Base-by-base conservation (phyloP, 1,140 invertebrate species). In the Saccostrea echinata region DNA sequence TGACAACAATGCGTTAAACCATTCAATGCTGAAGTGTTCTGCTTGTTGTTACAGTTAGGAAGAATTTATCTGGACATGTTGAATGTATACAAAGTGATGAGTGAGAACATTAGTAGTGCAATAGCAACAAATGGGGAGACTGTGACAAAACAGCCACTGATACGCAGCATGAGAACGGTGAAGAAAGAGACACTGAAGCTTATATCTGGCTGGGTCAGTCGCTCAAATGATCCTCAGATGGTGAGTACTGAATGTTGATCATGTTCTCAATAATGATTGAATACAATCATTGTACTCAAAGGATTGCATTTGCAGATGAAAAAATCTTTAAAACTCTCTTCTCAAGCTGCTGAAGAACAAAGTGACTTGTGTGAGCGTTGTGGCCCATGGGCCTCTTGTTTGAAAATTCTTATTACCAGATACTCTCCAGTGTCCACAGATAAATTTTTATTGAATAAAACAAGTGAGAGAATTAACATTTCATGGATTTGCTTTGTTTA, bases 131-230 rank as follows among this genome's bases (percentile, higher is more conserved):
- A 99, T 96, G 99, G 99, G 27, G 98, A 99, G 94, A 96, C 96
- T 91, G 98, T 99, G 16, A 99, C 98, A 90, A 99, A 99, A 94
- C 98, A 99, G 95, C 98, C 98, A 13, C 95, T 99, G 57, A 99
- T 99, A 90, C 99, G 99, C 95, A 97, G 97, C 93, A 99, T 99
- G 99, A 96, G 98, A 93, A 98, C 99, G 90, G 98, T 99, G 1
- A 99, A 99, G 94, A 99, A 99, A 94, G 99, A 99, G 96, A 99
- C 98, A 4, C 95, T 99, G n/a, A 99, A 99, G 95, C 96, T 99
- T 83, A 99, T 99, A 91, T 98, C 98, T 1, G 97, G 98, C 93
- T 99, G 99, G 98, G 97, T 99, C 52, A 97, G 97, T 83, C 96
- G 97, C 91, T 98, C 98, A 51, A 97, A 96, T 92, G 98, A 99